Evolutionary conservation across 2,888 invertebrate genomes (phyloP), one percentile per base, ranked within the genome.

Genomic region (Caenorhabditis sp.): DNA sequence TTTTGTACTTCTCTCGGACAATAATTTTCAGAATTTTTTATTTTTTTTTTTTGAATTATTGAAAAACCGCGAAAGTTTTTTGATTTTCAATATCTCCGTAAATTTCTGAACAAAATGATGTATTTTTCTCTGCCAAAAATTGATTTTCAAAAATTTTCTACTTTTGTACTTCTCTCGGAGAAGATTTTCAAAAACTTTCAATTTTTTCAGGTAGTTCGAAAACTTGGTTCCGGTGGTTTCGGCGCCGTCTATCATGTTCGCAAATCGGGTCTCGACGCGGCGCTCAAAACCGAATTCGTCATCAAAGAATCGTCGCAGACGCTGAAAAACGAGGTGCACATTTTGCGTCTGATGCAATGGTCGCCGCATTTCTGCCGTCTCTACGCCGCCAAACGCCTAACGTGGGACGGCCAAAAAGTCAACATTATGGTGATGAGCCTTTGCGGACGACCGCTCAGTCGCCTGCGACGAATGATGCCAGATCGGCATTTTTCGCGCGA

Each of bases 401-500:
- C 36, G 21, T 57, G 58, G 57, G 54, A 60, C 0, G 57, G 58
- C 24, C 50, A 61, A 23, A 23, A 55, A 31, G 62, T 81, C 49
- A 83, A 84, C 61, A 66, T 83, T 19, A 81, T 84, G 72, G 69
- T 83, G 24, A 84, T 84, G 83, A 75, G 69, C 1, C 63, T 83
- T 12, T 77, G 82, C 36, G 77, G 71, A n/a, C 69, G 74, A 12
- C 72, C 81, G 55, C 26, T 27, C 26, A 55, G 5, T 55, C 10
- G 76, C 51, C 78, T 83, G 2, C 78, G 84, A 31, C 71, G 81
- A 8, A 73, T 73, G 62, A 78, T 76, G 66, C 80, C 83, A 12
- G 57, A 78, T 10, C 74, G 77, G 23, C 66, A 71, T 23, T 83
- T 84, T 73, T 73, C 82, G 6, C 74, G 76, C 36, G 79, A 79